Evolutionary conservation across 2,888 invertebrate genomes (phyloP), one percentile per base, ranked within the genome.

Genomic region (Bombyx huttoni): DNA sequence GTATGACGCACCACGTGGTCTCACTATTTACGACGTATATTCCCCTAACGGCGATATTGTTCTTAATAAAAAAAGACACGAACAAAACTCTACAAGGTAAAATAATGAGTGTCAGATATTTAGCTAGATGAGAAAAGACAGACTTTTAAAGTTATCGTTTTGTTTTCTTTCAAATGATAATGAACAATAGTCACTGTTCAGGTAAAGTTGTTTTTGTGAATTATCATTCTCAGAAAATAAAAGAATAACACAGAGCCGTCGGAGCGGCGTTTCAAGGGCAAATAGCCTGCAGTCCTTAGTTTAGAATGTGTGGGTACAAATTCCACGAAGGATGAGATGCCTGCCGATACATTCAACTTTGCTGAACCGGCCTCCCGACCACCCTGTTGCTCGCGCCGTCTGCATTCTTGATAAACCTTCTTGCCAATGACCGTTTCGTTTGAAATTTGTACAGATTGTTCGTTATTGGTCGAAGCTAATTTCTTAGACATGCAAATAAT

Each of bases 311-410:
- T 81, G 82, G 71, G 83, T 81, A 78, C 75, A 72, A 84, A 81
- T 85, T 84, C 85, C 78, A 70, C 73, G 85, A 85, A 84, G 83
- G 82, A 77, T 74, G 71, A 73, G 73, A 74, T 75, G 75, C 74
- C 69, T 67, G 72, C 70, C 70, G 70, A 75, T 76, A 70, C 75
- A 67, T 78, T 79, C 75, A 78, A 78, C 77, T 75, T 70, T 58
- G 64, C 64, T 65, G 61, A 68, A 73, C 73, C 70, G 73, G 66
- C 69, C 70, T 63, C 53, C 61, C 52, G 54, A 50, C 52, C 59
- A 51, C 54, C 50, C 40, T 7, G 40, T 10, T 40, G 12, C 40
- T 12, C 40, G 40, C 40, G 40, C 40, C 1, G 40, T 40, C 40
- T 40, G 40, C 40, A 40, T 40, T 40, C 40, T 40, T 7, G 12